Evolutionary conservation across 2,113 vertebrate species (phyloP), one percentile per base, ranked within the genome.

Genomic region (Seriola dumerili): DNA sequence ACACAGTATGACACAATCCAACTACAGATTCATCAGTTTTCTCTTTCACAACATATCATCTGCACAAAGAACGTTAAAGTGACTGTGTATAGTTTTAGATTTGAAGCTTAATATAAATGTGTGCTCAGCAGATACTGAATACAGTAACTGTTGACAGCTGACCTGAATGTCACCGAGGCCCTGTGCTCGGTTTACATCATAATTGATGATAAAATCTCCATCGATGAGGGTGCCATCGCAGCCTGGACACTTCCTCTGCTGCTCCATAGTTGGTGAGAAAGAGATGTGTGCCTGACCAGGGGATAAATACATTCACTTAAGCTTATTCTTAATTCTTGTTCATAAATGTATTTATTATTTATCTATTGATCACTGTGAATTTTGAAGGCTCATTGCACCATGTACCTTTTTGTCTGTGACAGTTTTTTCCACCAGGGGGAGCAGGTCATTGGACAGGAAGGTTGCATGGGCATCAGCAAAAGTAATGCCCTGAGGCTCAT

Each of bases 401-500:
- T 5, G 4, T 64, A 98, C 98, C 96, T 96, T 96, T 88, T 95
- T 96, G 23, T 95, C 96, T 59, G 94, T 96, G 82, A 97, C 94
- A 13, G 95, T 94, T 94, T 97, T 98, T 89, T 96, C 93, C 91
- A 99, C 91, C 40, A 95, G 93, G 54, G 96, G 95, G 67, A 96
- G 94, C 70, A 97, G 83, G 1, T 99, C 96, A 86, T 97, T 96
- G 65, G 95, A 93, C 46, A 98, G 91, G 89, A 99, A 99, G 46
- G 96, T 95, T 80, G 95, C 95, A 61, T 96, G 83, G 0, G 94
- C 93, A 19, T 98, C 96, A 66, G 98, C 88, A 63, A 94, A 95
- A 65, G 91, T 82, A 86, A 99, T 96, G 14, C 97, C 97, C 71
- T 97, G 97, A 13, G 97, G 97, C 90, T 99, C 98, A 91, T 95